Base-by-base conservation (phyloP, 2,888 invertebrate genomes). In the Ptychoptera albimana region DNA sequence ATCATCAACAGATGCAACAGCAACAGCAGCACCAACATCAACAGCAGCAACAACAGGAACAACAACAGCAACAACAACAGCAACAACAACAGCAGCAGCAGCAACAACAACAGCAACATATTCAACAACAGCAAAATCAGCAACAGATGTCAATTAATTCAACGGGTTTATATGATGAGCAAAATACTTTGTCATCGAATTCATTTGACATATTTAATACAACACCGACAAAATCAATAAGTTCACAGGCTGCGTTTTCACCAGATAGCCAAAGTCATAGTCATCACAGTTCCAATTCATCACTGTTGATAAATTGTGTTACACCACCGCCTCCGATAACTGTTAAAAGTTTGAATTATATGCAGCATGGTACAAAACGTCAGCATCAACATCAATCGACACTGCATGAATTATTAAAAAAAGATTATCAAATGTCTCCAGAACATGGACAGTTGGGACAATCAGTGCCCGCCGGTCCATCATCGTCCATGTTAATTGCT, bases 391-490 rank as follows among this genome's bases (percentile, higher is more conserved):
- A 60, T 49, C 42, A 42, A 13, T 71, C 60, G 45, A 72, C 75
- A 1, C 62, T 76, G 29, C 79, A 82, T 42, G 81, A 82, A 55
- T 61, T 86, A 49, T 61, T 85, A 42, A 68, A 81, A 55, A 77
- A 79, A 51, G 74, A 78, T 59, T 78, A 77, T 50, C 68, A 69
- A 45, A 69, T 69, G 57, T 63, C 63, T 9, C 67, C 70, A 12
- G 71, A 72, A 48, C 71, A 75, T 53, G 70, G 72, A 48, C 56
- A 71, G 12, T 53, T 77, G 47, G 79, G 77, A 6, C 77, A 79
- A 52, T 76, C 79, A 8, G 75, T 77, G 23, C 75, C 77, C 9
- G 73, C 71, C n/a, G 71, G 70, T 7, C 70, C 70, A 34, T 68
- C 71, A 14, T 57, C 69, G 50, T 70, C 70, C 31, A 54, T 57